These are phyloP conservation scores for Theristicus caerulescens DNA, from an alignment of 2,113 vertebrate genomes.

Conservation along the genomic window DNA sequence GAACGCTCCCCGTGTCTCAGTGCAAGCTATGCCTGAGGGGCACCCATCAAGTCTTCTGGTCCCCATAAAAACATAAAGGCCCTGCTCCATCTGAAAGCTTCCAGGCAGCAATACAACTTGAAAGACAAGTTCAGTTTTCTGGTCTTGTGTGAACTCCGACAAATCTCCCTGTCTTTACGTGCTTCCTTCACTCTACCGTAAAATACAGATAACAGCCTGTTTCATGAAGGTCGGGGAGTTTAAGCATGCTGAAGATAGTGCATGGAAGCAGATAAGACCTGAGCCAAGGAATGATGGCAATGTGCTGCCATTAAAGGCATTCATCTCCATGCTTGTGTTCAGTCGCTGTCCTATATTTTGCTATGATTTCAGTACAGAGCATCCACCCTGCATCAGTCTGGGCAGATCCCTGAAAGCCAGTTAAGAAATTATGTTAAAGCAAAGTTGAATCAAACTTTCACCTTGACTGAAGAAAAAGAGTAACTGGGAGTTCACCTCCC, in stretches of 20 bases:
- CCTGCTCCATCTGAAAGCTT: neutral
- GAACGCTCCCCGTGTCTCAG: accelerated
- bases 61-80: neutral
- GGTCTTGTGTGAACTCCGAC: neutral
- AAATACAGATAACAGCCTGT: neutral
- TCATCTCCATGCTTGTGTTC: neutral
- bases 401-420: neutral
- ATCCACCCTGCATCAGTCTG: neutral
- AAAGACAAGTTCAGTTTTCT: neutral
- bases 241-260: neutral
- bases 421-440: neutral
- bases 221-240: neutral
- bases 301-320: neutral
- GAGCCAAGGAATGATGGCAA: neutral
- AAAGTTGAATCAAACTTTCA: neutral
- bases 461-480: neutral
- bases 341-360: neutral
- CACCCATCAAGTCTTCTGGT: neutral
- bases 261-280: neutral
- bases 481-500: neutral
- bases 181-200: neutral
- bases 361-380: neutral
- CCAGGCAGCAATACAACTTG: neutral
- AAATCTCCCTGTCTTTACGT: neutral
- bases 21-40: neutral